A percentile compares a stretch with the other conserved stretches of the same genome.
These are phyloP conservation scores for Menidia menidia DNA, from an alignment of 2,797 vertebrate genomes.

Conservation along the genomic window DNA sequence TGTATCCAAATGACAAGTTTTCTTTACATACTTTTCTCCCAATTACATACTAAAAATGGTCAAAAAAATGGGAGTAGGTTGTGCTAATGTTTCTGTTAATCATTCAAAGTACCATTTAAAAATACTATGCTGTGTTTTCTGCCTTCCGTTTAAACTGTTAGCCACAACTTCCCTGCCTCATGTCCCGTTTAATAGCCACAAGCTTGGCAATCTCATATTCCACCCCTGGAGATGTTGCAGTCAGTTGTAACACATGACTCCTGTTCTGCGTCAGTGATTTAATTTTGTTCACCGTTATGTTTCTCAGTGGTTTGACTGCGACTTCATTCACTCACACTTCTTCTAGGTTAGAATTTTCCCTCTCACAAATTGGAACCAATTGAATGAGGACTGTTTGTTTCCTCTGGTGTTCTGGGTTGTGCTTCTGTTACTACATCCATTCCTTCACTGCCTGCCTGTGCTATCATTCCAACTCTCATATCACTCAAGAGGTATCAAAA, in stretches of 20 bases:
- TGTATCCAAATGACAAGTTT: conserved; percentile 3
- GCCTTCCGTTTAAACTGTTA: too few relatives aligned
- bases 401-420: conserved; percentile 40
- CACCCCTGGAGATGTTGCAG: conserved; percentile 15
- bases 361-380: conserved; percentile 29
- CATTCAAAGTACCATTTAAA: too few relatives aligned
- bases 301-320: conserved; percentile 20
- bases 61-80: too few relatives aligned
- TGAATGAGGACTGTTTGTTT: conserved; percentile 33
- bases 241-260: conserved; percentile 15
- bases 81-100: too few relatives aligned
- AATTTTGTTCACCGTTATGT: conserved; percentile 29
- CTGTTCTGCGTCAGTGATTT: conserved; percentile 34
- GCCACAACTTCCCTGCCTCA: conserved; percentile 2
- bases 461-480: conserved; percentile 12
- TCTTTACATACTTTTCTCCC: too few relatives aligned
- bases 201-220: conserved; percentile 15
- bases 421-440: conserved; percentile 31
- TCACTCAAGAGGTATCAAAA: conserved; percentile 28
- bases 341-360: too few relatives aligned
- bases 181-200: conserved; percentile 27
- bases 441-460: conserved; percentile 6
- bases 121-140: too few relatives aligned
- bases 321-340: too few relatives aligned
- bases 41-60: too few relatives aligned